Percentiles rank a stretch among this genome's conserved stretches.
These are phyloP conservation scores for Oreortyx pictus DNA, from an alignment of 2,797 vertebrate genomes.

Conservation along the genomic window DNA sequence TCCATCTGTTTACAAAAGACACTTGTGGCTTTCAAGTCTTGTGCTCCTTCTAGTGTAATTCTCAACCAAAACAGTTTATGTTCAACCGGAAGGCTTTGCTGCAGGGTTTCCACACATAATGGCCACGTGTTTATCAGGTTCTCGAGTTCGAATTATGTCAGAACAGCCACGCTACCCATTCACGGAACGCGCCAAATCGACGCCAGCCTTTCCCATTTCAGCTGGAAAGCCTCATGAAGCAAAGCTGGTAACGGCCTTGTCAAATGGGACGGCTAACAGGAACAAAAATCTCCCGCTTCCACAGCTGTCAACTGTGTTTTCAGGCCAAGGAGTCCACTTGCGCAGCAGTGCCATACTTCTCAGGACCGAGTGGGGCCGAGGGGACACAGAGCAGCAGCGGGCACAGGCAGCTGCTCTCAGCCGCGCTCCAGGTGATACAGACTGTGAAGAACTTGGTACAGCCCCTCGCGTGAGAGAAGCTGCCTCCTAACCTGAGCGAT, in stretches of 20 bases:
- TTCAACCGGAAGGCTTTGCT: constrained; percentile 59
- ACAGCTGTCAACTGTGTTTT: constrained; percentile 63
- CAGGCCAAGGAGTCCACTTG: constrained; percentile 63
- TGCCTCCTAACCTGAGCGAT: constrained; percentile 54
- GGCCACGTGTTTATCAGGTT: constrained; percentile 45
- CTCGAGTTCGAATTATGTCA: constrained; percentile 44
- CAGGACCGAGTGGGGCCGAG: constrained; percentile 16
- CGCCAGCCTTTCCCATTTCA: constrained; percentile 18
- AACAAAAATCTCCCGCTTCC: constrained; percentile 49
- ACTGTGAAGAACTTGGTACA: constrained; percentile 30
- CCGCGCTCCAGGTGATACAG: constrained; percentile 40
- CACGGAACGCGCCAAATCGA: constrained; percentile 24
- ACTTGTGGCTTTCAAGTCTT: constrained; percentile 56
- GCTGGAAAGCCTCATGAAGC: neutral
- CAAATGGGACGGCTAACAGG: constrained; percentile 8
- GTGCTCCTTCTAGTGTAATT: constrained; percentile 22
- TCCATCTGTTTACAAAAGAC: constrained; percentile 70
- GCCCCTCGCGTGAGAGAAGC: constrained; percentile 14
- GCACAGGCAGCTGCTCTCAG: constrained; percentile 58
- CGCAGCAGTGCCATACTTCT: constrained; percentile 47
- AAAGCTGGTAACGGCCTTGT: neutral
- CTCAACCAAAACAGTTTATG: constrained; percentile 46
- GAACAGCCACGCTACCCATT: constrained; percentile 31
- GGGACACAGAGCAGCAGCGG: constrained; percentile 52
- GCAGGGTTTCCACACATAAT: constrained; percentile 32